phyloP scores from a whole-genome alignment of 2,113 vertebrate genomes.

The Meles meles region DNA sequence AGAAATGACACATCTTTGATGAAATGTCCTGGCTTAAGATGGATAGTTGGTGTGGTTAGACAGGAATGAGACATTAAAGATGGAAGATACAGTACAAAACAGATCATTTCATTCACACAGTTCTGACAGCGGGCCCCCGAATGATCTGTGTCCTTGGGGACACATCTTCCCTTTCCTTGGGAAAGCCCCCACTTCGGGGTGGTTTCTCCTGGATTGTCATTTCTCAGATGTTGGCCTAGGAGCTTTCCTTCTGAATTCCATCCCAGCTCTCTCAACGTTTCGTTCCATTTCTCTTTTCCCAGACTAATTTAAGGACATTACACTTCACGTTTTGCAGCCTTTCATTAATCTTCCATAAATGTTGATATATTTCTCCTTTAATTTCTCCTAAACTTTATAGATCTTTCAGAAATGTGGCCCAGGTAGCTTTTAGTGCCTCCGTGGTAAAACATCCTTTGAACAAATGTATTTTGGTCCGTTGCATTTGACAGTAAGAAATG shows the following conservation, averaged over 20 bases:
- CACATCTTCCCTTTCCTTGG: background rate
- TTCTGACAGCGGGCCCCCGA: background rate
- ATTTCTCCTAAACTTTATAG: background rate
- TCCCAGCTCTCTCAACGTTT: background rate
- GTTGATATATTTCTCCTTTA: background rate
- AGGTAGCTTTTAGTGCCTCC: background rate
- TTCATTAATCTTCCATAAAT: constrained; percentile 25
- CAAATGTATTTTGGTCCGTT: background rate
- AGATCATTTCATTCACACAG: constrained; percentile 7
- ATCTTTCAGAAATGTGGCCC: constrained; percentile 1
- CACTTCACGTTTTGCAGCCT: background rate
- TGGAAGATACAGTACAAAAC: constrained; percentile 39
- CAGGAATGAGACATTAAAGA: constrained; percentile 49
- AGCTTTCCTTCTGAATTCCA: background rate
- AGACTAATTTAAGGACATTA: background rate
- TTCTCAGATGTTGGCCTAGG: background rate
- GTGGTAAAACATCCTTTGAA: background rate
- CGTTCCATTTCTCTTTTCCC: background rate
- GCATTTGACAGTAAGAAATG: background rate
- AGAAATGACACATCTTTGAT: constrained; percentile 43
- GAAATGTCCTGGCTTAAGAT: constrained; percentile 47
- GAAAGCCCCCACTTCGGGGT: background rate
- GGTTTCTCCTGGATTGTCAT: background rate
- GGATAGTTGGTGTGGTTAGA: constrained; percentile 19
- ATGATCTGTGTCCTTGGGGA: background rate